These are phyloP conservation scores for Ctenopoma kingsleyae DNA, from an alignment of 2,797 vertebrate genomes.

Conservation along the genomic window DNA sequence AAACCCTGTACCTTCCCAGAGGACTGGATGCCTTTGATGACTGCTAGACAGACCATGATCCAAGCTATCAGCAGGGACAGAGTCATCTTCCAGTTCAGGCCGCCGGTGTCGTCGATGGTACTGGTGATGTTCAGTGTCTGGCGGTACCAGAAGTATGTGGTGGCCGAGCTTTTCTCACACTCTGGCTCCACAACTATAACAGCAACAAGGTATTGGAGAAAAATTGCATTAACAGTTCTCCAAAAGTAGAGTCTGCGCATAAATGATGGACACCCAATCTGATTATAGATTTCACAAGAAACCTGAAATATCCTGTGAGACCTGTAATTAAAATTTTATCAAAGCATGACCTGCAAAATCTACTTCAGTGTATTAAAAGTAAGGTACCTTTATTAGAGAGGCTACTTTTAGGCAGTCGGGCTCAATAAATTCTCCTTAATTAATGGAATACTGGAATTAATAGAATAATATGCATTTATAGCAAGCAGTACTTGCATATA, in stretches of 20 bases:
- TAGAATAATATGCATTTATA: too few relatives aligned
- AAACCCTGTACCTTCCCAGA: constrained; percentile 76
- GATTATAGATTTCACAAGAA: background rate
- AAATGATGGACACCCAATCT: background rate
- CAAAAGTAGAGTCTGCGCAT: background rate
- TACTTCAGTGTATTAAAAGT: too few relatives aligned
- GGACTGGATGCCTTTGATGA: constrained; percentile 98
- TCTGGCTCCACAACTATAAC: constrained; percentile 90
- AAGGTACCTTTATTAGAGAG: too few relatives aligned
- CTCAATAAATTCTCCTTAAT: too few relatives aligned
- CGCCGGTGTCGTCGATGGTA: constrained; percentile 92
- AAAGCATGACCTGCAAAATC: too few relatives aligned
- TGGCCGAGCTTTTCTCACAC: constrained; percentile 97
- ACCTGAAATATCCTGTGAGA: too few relatives aligned
- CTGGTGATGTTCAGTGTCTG: constrained; percentile 95
- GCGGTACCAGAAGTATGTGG: constrained; percentile 98
- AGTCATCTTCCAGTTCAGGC: constrained; percentile 98
- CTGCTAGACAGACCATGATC: constrained; percentile 94
- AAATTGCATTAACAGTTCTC: background rate
- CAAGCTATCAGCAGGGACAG: constrained; percentile 94
- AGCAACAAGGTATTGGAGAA: background rate
- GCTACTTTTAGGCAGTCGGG: too few relatives aligned
- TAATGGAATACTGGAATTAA: too few relatives aligned
- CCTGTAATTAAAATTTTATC: too few relatives aligned
- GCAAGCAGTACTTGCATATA: too few relatives aligned